Conservation (phyloP, 2,797 vertebrate genomes). For the Oryzias sinensis region DNA sequence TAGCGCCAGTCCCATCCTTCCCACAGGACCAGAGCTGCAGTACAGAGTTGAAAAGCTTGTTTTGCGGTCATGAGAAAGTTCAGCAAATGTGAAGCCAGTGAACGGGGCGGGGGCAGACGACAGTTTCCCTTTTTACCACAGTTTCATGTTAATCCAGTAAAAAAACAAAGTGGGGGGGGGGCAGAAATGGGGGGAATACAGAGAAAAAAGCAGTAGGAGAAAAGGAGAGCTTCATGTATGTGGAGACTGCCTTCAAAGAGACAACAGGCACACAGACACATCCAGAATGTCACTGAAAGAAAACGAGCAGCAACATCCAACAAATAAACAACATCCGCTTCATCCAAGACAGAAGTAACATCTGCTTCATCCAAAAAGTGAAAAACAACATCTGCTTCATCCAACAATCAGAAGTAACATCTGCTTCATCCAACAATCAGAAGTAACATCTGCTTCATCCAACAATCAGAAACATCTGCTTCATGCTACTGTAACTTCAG, state of each 20-base stretch:
- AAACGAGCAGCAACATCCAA: neutral
- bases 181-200: conserved; percentile 67
- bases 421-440: too few species aligned
- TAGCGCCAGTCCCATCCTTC: conserved; percentile 60
- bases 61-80: conserved; percentile 75
- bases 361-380: conserved; percentile 1
- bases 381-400: neutral
- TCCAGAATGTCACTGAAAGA: conserved; percentile 4
- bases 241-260: conserved; percentile 62
- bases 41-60: conserved; percentile 39
- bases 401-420: too few species aligned
- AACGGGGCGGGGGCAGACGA: conserved; percentile 50
- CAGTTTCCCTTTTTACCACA: conserved; percentile 39
- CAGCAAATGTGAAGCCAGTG: conserved; percentile 62
- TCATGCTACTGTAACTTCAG: too few species aligned
- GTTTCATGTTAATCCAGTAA: conserved; percentile 37
- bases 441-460: too few species aligned
- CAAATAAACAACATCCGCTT: too few species aligned
- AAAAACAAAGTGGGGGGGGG: conserved; percentile 6
- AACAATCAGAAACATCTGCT: too few species aligned
- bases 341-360: neutral
- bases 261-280: conserved; percentile 21
- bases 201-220: conserved; percentile 48
- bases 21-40: conserved; percentile 50
- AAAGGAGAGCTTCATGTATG: conserved; percentile 47